phyloP scores from a whole-genome alignment of 2,797 vertebrate species.

The Eleutherodactylus coqui region DNA sequence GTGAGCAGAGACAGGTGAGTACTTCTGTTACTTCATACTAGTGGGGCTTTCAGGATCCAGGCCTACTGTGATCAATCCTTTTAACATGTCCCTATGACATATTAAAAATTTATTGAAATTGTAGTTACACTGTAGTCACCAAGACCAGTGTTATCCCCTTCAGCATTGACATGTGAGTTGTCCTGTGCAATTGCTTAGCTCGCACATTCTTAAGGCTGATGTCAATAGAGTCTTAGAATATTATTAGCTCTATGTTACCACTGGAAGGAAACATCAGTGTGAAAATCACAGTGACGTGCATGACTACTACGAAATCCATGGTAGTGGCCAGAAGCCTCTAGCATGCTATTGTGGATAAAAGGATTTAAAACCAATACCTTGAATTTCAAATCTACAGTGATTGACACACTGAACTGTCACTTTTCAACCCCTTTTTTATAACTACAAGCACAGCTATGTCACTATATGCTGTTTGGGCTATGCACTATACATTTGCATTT shows the following conservation, averaged over 20 bases:
- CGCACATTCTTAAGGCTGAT: background rate
- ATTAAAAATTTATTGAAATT: too few species aligned
- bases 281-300: background rate
- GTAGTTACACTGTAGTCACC: too few species aligned
- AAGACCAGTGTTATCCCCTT: background rate
- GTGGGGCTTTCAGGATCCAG: too few species aligned
- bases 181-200: background rate
- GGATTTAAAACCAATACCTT: too few species aligned
- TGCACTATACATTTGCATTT: conserved; percentile 30
- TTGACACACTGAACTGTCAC: background rate
- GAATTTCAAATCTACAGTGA: background rate
- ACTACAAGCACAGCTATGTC: background rate
- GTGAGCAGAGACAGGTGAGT: too few species aligned
- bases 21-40: too few species aligned
- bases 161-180: too few species aligned
- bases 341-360: background rate
- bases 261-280: background rate
- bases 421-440: background rate
- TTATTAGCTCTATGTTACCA: background rate
- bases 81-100: too few species aligned
- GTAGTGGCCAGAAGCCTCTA: background rate
- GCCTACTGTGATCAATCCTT: too few species aligned
- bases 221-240: too few species aligned
- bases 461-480: conserved; percentile 1
- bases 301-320: background rate